Base-by-base conservation (phyloP, 2,113 vertebrate genomes). In the Tamias sibiricus region DNA sequence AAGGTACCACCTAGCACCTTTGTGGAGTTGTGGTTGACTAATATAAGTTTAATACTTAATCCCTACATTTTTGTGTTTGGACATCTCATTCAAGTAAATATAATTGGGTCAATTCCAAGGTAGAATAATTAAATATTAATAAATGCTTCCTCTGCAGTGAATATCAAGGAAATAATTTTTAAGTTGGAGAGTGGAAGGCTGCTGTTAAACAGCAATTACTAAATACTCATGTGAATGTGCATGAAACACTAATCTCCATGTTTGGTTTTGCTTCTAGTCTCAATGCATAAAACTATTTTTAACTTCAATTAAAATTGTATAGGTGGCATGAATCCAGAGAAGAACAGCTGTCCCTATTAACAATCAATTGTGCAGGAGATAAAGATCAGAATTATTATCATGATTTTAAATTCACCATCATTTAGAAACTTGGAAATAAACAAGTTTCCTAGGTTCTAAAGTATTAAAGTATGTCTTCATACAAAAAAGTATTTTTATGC, bases 271-370 rank as follows among this genome's bases (percentile, higher is more conserved):
- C 8, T 28, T 81, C 47, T 37, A 86, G 26, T 20, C 88, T 64
- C 57, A 59, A 22, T 2, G 30, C 59, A 91, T 85, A 49, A 52
- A 83, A 93, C 26, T 62, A 64, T 74, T 94, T 89, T 47, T 72
- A 75, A 93, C 79, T 37, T 37, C 17, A 47, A 49, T 91, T 91
- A 76, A 95, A 93, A 82, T 90, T 64, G 4, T 47, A 71, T 40
- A 83, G 77, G 69, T 95, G 90, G 42, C 93, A 90, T 52, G 35
- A 90, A 92, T 59, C 76, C 95, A 95, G 75, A 84, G 85, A 76
- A n/a, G n/a, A 95, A 22, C 79, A 96, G 83, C 40, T 75, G 47
- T 59, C 28, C 10, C 64, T 71, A 37, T 91, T 69, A 79, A 72
- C 52, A 57, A 75, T 24, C 28, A 81, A 49, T 42, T 87, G 22